Percentiles rank a stretch among this genome's conserved stretches.
These are phyloP conservation scores for Ceyx erithaca DNA, from an alignment of 2,797 vertebrate species.

Conservation along the genomic window DNA sequence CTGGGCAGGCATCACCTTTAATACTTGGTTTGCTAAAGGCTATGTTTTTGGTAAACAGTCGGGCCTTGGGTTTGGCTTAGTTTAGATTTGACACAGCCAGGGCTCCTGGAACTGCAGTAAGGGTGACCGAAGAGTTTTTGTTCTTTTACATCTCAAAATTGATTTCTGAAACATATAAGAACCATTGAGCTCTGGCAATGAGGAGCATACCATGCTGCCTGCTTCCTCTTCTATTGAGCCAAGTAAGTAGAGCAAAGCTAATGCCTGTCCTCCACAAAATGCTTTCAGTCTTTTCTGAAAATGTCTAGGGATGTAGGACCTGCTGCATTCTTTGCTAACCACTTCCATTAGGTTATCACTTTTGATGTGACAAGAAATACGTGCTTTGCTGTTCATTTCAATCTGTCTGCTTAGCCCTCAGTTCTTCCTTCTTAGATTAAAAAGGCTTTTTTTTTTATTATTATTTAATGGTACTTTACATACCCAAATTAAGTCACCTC, in stretches of 20 bases:
- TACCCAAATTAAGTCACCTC: constrained; percentile 24
- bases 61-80: too few relatives aligned
- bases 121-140: not conserved
- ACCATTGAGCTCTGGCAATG: not conserved
- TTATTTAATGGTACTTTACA: not conserved
- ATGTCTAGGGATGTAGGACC: not conserved
- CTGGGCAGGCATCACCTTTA: too few relatives aligned
- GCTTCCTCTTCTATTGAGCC: not conserved
- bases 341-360: not conserved
- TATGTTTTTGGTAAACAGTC: too few relatives aligned
- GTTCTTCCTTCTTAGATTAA: not conserved
- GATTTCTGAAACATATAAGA: not conserved
- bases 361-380: not conserved
- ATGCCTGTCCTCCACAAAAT: not conserved
- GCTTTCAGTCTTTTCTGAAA: not conserved
- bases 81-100: not conserved
- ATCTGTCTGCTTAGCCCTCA: not conserved
- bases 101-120: not conserved
- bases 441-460: not conserved
- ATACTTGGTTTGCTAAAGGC: too few relatives aligned
- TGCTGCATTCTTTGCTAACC: not conserved
- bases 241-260: not conserved
- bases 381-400: not conserved
- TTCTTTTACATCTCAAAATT: not conserved
- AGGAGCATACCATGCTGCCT: not conserved